Base-by-base conservation (phyloP, 2,888 invertebrate species). In the Apodemia zela region DNA sequence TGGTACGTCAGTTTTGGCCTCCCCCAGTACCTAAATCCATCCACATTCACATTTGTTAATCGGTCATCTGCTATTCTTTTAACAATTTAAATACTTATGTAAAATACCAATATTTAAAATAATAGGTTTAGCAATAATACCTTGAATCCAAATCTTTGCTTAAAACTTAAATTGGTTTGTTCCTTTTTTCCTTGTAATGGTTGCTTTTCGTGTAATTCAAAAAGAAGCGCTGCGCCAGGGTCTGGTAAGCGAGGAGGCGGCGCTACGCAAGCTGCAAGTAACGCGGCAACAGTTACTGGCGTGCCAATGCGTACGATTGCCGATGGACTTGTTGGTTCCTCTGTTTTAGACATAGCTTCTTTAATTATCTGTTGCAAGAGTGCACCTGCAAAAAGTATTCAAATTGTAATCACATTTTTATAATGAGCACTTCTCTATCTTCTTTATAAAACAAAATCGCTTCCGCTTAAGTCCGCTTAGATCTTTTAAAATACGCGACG, bases 261-360 rank as follows among this genome's bases (percentile, higher is more conserved):
- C 25, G 94, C 89, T 13, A 90, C 91, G 35, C 95, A 89, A 13
- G 93, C 93, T 1, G 87, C 83, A 6, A 95, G 76, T 58, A 95
- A 67, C 4, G 93, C 92, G 1, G 93, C 93, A 1, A 95, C 89
- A 0, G 94, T 93, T 6, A 93, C 92, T 13, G 94, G 94, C 67
- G 94, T 94, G n/a, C 93, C 94, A 25, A 93, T 93, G 59, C 93
- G 93, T 35, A 94, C 86, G 64, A 89, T 85, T 60, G 94, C 78
- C 54, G 91, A 92, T 0, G 84, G 78, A 0, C 71, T 77, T 0
- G 77, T 72, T 2, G 71, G 67, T 2, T 78, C 76, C 6, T 66
- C 64, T 0, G 77, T 81, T 62, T 77, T 85, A 0, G 86, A 73
- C 75, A 89, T 85, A 0, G 89, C 87, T 71, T 93, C 93, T 11